Evolutionary conservation across 2,888 invertebrate genomes (phyloP), one percentile per base, ranked within the genome.

Genomic region (Colletes collaris): DNA sequence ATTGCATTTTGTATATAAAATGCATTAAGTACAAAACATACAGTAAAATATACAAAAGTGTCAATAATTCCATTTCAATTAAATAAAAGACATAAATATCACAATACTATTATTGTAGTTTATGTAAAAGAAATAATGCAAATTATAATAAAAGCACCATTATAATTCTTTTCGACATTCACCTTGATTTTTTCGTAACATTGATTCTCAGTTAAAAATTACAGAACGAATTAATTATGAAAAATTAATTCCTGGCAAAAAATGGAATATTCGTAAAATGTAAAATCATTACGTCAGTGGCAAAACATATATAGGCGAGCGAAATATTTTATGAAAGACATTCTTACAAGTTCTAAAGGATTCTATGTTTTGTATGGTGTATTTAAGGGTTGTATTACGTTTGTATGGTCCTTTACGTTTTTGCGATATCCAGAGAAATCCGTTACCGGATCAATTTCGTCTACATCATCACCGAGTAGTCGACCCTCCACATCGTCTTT

Each of bases 401-500:
- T 86, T 27, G 86, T 82, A 53, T 72, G 79, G 52, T 82, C 88
- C 79, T 87, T 89, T 4, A 76, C 77, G 35, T 80, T 87, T 85
- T 90, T 91, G 56, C 86, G 76, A 53, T 86, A 88, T 52, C 86
- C 84, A 4, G 91, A 82, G 78, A 91, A 91, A 82, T 92, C 91
- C 40, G 92, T 89, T 11, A 89, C 87, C 62, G 93, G 88, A 53
- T 92, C 91, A 49, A 90, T 84, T 66, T 93, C 93, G 56, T 93
- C 93, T 10, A 92, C 90, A 46, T 93, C 91, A 46, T 92, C 92
- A 5, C 90, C 90, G 11, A 92, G 90, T 27, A 94, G 88, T 53
- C 93, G 90, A 70, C 93, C 92, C 71, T 93, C 93, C 19, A 92
- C 91, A 7, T 93, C 93, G 53, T 91, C 90, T 83, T 93, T 94